phyloP scores from a whole-genome alignment of 1,140 invertebrate species.

The Drosophila rufa region DNA sequence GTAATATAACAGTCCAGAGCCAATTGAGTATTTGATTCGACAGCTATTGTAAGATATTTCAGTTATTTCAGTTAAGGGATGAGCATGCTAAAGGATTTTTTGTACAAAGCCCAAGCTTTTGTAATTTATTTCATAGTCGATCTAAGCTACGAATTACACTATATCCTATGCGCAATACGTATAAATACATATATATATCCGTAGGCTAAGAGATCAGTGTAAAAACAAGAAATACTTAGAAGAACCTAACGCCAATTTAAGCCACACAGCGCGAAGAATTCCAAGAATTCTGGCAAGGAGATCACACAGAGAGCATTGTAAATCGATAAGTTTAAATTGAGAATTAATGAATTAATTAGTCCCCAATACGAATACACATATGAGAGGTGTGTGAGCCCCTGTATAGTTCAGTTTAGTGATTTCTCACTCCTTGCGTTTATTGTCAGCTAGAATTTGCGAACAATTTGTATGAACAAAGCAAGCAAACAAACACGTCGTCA shows the following conservation, averaged over 20 bases:
- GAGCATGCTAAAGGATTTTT: conserved; percentile 39
- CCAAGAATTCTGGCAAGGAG: conserved; percentile 65
- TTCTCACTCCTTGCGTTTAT: conserved; percentile 37
- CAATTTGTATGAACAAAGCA: conserved; percentile 67
- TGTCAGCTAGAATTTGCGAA: conserved; percentile 59
- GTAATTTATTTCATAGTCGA: conserved; percentile 81
- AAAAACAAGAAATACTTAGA: conserved; percentile 72
- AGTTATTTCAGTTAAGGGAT: conserved; percentile 55
- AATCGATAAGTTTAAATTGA: conserved; percentile 49
- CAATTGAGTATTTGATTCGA: conserved; percentile 24
- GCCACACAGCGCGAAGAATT: conserved; percentile 56
- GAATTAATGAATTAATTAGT: conserved; percentile 31
- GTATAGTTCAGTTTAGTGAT: conserved; percentile 69
- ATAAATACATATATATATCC: conserved; percentile 34
- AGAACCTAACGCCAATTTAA: conserved; percentile 82
- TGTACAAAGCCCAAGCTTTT: conserved; percentile 79
- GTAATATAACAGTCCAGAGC: conserved; percentile 45
- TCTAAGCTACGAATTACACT: conserved; percentile 47
- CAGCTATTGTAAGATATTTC: conserved; percentile 73
- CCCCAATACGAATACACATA: conserved; percentile 41
- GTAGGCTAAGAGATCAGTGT: conserved; percentile 65
- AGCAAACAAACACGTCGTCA: conserved; percentile 78
- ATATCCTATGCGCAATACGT: conserved; percentile 52
- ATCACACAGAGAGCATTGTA: conserved; percentile 42
- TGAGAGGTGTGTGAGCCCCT: conserved; percentile 51